These are phyloP conservation scores for Pseudococcus jackbeardsleyi DNA, from an alignment of 2,888 invertebrate genomes.

Conservation along the genomic window DNA sequence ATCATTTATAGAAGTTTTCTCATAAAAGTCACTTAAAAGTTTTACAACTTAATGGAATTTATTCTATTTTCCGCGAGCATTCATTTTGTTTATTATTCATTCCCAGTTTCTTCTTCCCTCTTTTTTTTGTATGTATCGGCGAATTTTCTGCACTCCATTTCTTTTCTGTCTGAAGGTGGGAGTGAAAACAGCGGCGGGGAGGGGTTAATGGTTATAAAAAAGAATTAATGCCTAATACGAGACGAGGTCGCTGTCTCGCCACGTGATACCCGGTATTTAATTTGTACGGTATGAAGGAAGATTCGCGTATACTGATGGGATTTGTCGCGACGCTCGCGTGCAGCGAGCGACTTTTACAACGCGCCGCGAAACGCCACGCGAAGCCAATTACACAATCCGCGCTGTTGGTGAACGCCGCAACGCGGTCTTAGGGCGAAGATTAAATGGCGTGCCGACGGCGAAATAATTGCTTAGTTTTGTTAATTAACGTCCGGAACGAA, in stretches of 20 bases:
- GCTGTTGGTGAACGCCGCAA: not conserved
- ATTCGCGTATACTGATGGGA: not conserved
- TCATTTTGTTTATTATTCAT: conserved; percentile 37
- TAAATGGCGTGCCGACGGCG: conserved; percentile 14
- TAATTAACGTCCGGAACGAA: conserved; percentile 23
- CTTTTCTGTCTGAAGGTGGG: not conserved
- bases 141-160: not conserved
- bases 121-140: not conserved
- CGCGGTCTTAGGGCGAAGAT: not conserved
- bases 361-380: not conserved
- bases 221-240: not conserved
- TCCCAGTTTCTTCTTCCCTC: not conserved
- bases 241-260: not conserved
- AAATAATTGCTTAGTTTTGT: conserved; percentile 33
- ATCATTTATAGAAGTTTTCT: conserved; percentile 37
- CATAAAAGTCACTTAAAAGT: conserved; percentile 25
- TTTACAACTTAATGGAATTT: conserved; percentile 1
- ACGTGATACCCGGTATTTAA: not conserved
- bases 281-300: not conserved
- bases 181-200: not conserved
- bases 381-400: not conserved
- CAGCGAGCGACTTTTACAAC: not conserved
- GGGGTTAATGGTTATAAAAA: not conserved
- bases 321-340: not conserved
- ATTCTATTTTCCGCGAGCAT: conserved; percentile 29